Evolutionary conservation across 1,140 invertebrate species (phyloP).

Genomic region (Limonius californicus): DNA sequence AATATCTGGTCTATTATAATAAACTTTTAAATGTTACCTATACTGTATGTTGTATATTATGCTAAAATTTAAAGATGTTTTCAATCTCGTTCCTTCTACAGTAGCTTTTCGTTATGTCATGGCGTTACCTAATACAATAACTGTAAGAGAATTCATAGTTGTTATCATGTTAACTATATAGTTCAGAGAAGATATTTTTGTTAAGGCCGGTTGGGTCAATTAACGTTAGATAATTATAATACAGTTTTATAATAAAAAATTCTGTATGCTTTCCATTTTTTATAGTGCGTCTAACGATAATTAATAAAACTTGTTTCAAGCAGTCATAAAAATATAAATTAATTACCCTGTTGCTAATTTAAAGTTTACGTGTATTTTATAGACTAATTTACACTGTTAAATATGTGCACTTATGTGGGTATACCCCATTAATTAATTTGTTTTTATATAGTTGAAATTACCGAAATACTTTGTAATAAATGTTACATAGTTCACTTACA

Average conservation of each 20-base stretch:
- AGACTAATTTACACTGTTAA: constrained; percentile 4
- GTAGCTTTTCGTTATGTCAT: no score
- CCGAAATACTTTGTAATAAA: neutral
- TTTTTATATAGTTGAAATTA: neutral
- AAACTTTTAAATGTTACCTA: constrained; percentile 9
- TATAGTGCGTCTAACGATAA: neutral
- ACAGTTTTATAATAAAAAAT: neutral
- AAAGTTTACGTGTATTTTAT: neutral
- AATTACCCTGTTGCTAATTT: neutral
- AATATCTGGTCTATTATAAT: neutral
- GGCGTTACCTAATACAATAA: constrained; percentile 5
- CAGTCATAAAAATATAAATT: neutral
- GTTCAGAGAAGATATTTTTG: constrained; percentile 6
- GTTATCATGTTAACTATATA: neutral
- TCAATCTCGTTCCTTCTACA: no score
- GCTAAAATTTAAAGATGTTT: neutral
- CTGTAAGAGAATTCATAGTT: constrained; percentile 4
- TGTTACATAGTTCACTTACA: neutral
- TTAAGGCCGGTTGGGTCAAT: neutral
- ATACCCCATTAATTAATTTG: neutral
- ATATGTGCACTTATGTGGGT: neutral
- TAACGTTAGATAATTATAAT: neutral
- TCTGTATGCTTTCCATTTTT: neutral
- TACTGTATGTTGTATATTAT: constrained; percentile 1
- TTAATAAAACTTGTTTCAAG: no score